Evolutionary conservation across 1,140 invertebrate genomes (phyloP), one percentile per base, ranked within the genome.

Genomic region (Mamestra configurata): DNA sequence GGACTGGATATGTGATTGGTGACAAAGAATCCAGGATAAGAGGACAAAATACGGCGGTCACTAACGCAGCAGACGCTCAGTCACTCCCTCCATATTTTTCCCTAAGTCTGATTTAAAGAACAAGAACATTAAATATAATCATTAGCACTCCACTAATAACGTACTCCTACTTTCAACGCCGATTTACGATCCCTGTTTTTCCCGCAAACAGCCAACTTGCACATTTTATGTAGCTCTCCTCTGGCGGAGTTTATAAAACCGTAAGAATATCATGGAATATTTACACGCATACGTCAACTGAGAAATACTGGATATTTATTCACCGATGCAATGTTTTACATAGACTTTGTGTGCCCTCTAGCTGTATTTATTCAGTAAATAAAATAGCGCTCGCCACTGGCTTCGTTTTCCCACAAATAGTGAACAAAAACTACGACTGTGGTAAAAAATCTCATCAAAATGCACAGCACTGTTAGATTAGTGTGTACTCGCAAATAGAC

Each of bases 161-260:
- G 0, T 70, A 70, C 8, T 70, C 40, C 13, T 2, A 24, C 13
- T 55, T 37, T 31, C 35, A 35, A 80, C 77, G 22, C 37, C 61
- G 57, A 80, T 80, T 83, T 80, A 83, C 76, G 79, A 83, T 20
- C 40, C 4, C 70, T 57, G 51, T 80, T 83, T 80, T 82, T 37
- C 40, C 64, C 31, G 31, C 66, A 82, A 83, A 85, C 81, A 83
- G 68, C 27, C 13, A 80, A 80, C 46, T 84, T 80, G 66, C 40
- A 77, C 40, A 80, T 77, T 78, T 80, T 80, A 66, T 40, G n/a
- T 66, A 1, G n/a, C 61, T 20, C 31, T 35, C 35, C n/a, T 5
- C 40, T 1, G n/a, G 31, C 59, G 4, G 40, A n/a, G 4, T 70
- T 70, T 46, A 70, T 70, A 70, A 70, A 70, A 70, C 40, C 3